A percentile compares a stretch with the other conserved stretches of the same genome.
These are phyloP conservation scores for Gasterosteus nipponicus DNA, from an alignment of 2,113 vertebrate genomes.

Conservation along the genomic window DNA sequence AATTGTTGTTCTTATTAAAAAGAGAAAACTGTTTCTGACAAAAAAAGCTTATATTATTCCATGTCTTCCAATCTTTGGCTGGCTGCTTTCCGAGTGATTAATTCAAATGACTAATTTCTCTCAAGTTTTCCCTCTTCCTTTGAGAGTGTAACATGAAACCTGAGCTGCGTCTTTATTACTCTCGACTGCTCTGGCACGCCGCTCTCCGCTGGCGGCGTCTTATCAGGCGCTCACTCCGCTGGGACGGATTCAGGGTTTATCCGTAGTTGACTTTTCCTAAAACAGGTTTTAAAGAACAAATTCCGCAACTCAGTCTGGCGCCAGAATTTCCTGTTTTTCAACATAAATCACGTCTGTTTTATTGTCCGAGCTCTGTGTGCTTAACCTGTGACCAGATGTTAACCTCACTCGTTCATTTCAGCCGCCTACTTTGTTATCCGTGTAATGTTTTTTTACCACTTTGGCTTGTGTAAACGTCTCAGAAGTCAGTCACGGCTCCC, in stretches of 20 bases:
- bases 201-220: conserved; percentile 23
- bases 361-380: conserved; percentile 36
- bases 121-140: neutral
- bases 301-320: conserved; percentile 63
- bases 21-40: neutral
- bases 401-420: conserved; percentile 29
- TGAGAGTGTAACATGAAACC: neutral
- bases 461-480: conserved; percentile 5
- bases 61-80: neutral
- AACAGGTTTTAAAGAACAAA: conserved; percentile 52
- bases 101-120: neutral
- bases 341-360: conserved; percentile 62
- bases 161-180: conserved; percentile 1
- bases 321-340: conserved; percentile 79
- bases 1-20: neutral
- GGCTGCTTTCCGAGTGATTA: neutral
- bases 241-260: conserved; percentile 42
- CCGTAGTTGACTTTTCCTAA: conserved; percentile 52
- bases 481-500: neutral
- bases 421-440: neutral
- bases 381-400: conserved; percentile 56
- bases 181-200: neutral
- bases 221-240: conserved; percentile 42
- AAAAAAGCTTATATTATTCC: neutral
- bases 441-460: neutral